Conservation (phyloP, 2,888 invertebrate genomes). For the Cancer borealis region DNA sequence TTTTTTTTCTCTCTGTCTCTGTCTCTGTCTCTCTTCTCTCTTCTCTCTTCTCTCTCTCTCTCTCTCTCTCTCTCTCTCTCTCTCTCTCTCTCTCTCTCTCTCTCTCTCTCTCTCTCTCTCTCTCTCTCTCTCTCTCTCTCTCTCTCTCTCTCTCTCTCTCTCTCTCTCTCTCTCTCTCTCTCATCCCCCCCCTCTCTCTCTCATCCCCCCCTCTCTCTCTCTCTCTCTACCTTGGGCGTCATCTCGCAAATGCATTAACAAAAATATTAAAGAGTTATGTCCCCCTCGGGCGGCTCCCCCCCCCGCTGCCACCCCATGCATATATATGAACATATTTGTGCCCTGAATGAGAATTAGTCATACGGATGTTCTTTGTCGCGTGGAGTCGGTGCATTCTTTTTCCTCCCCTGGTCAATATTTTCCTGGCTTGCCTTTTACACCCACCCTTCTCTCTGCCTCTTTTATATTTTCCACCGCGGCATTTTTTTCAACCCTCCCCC, state of each 20-base stretch:
- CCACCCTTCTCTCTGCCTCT: neutral
- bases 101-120: neutral
- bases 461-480: constrained; percentile 21
- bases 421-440: constrained; percentile 29
- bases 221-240: constrained; percentile 38
- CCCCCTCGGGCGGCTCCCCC: constrained; percentile 27
- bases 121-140: constrained; percentile 42
- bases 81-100: neutral
- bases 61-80: neutral
- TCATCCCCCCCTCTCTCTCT: neutral
- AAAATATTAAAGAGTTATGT: constrained; percentile 38
- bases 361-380: constrained; percentile 43
- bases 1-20: neutral
- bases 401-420: constrained; percentile 33
- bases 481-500: constrained; percentile 16
- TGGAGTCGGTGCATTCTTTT: constrained; percentile 48
- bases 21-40: neutral
- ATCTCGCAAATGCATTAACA: constrained; percentile 45
- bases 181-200: neutral
- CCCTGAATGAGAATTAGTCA: constrained; percentile 49
- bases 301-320: constrained; percentile 51
- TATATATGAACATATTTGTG: constrained; percentile 58
- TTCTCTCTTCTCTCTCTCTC: neutral
- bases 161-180: constrained; percentile 38
- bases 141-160: constrained; percentile 35